Conservation (phyloP, 2,113 vertebrate species). For the Alouatta palliata region DNA sequence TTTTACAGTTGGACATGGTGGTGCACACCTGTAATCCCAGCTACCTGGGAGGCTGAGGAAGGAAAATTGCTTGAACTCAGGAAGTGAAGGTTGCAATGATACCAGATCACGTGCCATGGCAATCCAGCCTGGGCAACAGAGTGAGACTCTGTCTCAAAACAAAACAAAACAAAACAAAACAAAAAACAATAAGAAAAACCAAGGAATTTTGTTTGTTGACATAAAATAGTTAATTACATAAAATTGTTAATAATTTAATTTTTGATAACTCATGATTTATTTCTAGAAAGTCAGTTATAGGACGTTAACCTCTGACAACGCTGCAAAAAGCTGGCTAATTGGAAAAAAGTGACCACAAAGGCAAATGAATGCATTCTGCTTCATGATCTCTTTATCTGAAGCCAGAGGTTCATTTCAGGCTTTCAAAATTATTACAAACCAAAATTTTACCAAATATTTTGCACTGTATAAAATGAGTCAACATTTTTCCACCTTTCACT, state of each 20-base stretch:
- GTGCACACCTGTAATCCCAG: no score
- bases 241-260: neutral
- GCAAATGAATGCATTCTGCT: neutral
- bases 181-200: neutral
- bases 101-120: rapidly evolving
- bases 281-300: neutral
- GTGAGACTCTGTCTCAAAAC: no score
- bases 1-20: neutral
- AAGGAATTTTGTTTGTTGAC: neutral
- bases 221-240: neutral
- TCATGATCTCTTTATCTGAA: neutral
- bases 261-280: neutral
- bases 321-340: neutral
- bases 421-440: neutral
- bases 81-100: no score
- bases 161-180: no score
- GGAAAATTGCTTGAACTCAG: no score
- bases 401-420: neutral
- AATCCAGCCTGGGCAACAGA: no score
- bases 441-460: neutral
- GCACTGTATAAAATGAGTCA: neutral
- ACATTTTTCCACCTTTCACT: neutral
- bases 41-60: no score
- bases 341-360: neutral
- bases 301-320: neutral